phyloP scores from a whole-genome alignment of 2,797 vertebrate species.

The Phataginus tetradactyla region DNA sequence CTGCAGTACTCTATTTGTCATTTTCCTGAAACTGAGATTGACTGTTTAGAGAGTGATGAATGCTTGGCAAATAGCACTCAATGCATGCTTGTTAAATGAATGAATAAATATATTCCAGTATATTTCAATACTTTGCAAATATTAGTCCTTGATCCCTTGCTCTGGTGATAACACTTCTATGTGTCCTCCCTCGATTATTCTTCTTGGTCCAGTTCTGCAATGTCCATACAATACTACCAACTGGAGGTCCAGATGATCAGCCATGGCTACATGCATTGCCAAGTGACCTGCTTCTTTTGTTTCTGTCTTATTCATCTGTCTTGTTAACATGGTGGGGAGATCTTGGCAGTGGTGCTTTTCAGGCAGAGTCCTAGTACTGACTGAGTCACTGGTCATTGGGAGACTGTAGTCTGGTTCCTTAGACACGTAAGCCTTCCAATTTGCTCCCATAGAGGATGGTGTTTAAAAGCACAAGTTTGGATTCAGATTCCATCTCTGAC shows the following conservation, averaged over 20 bases:
- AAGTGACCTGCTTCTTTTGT: background rate
- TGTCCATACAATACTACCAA: background rate
- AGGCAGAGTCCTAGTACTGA: background rate
- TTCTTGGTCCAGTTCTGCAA: background rate
- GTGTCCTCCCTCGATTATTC: background rate
- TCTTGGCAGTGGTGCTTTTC: background rate
- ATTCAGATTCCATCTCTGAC: background rate
- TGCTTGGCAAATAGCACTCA: background rate
- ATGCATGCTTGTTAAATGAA: background rate
- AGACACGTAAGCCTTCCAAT: background rate
- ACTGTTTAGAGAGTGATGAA: background rate
- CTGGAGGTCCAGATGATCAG: background rate
- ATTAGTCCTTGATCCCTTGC: background rate
- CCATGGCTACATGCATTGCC: background rate
- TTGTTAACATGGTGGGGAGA: background rate
- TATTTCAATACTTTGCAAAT: background rate
- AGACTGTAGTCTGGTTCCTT: background rate
- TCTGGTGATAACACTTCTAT: background rate
- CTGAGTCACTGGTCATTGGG: background rate
- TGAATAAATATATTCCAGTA: background rate
- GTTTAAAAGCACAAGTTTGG: background rate
- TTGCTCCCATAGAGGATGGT: background rate
- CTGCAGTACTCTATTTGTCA: background rate
- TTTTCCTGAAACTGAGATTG: background rate
- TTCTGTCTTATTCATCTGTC: background rate